Percentiles rank a stretch among this genome's conserved stretches.
Conservation (phyloP, 2,888 invertebrate genomes). For the Drosophila falleni region DNA sequence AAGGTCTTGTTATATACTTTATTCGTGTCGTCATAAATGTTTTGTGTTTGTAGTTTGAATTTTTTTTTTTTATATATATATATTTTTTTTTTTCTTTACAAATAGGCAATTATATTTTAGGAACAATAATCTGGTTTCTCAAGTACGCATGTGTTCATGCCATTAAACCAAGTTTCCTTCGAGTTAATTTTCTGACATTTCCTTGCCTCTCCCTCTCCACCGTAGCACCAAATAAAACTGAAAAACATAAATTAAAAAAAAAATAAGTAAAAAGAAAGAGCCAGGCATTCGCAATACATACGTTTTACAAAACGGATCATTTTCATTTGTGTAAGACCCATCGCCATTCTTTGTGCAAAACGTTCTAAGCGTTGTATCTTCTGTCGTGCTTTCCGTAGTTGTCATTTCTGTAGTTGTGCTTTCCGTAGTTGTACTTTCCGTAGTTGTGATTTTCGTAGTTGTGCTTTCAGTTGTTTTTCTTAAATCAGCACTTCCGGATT, state of each 20-base stretch:
- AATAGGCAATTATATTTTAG: neutral
- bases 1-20: no score
- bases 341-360: constrained; percentile 6
- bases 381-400: neutral
- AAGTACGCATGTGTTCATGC: constrained; percentile 2
- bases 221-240: constrained; percentile 26
- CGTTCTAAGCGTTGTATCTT: neutral
- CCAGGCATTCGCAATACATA: constrained; percentile 15
- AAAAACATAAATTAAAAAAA: neutral
- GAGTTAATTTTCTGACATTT: neutral
- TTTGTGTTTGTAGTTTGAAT: no score
- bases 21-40: no score
- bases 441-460: neutral
- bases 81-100: neutral
- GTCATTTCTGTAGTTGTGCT: neutral
- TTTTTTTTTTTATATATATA: no score
- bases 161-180: constrained; percentile 34
- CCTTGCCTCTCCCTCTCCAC: neutral
- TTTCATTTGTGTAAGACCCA: constrained; percentile 19
- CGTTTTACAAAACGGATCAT: constrained; percentile 51
- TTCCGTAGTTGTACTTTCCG: neutral
- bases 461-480: neutral
- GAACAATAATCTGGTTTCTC: constrained; percentile 40
- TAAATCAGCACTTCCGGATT: neutral
- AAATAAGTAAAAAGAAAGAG: neutral